phyloP scores from a whole-genome alignment of 2,113 vertebrate genomes.

The Dryoscopus gambensis region DNA sequence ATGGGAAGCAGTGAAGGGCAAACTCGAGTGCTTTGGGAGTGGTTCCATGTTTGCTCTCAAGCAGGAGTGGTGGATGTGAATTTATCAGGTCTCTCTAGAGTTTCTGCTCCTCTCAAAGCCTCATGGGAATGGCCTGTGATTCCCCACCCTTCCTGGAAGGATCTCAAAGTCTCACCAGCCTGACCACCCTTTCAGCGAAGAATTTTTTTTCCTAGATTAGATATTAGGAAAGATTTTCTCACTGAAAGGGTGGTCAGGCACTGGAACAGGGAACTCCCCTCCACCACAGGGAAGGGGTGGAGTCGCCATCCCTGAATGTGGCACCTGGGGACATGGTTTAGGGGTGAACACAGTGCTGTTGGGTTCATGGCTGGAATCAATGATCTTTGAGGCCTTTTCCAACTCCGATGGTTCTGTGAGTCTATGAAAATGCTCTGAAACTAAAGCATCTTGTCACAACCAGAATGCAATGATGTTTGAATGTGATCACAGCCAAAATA shows the following conservation, averaged over 20 bases:
- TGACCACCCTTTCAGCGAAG: neutral
- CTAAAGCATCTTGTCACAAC: fast-evolving
- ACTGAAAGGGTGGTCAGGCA: neutral
- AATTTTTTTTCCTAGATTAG: neutral
- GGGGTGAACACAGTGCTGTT: fast-evolving
- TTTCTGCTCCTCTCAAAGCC: neutral
- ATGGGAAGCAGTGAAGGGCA: neutral
- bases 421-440: neutral
- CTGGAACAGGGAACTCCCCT: neutral
- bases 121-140: fast-evolving
- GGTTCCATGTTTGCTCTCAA: fast-evolving
- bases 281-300: neutral
- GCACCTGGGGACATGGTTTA: neutral
- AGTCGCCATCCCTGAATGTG: neutral
- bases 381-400: neutral
- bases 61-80: neutral
- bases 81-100: neutral
- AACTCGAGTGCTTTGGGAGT: neutral
- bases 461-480: neutral
- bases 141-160: neutral
- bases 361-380: neutral
- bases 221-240: neutral
- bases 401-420: neutral
- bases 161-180: neutral
- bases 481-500: neutral